Percentiles rank a stretch among this genome's conserved stretches.
Evolutionary conservation across 2,888 invertebrate species (phyloP).

Genomic region (Leptopilina myrica): DNA sequence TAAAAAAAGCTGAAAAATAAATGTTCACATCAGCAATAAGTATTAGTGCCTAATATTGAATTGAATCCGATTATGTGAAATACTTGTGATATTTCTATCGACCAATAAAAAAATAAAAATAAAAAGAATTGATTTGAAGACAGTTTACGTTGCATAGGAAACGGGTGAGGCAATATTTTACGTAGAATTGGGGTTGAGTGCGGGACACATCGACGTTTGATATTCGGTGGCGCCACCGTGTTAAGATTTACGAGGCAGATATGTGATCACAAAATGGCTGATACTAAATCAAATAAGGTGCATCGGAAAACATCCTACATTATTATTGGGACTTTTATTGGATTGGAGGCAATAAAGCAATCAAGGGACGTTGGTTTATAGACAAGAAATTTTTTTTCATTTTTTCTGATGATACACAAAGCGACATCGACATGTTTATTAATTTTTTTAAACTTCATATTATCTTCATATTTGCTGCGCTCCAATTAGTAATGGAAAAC

Average conservation of each 20-base stretch:
- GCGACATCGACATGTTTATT: no score
- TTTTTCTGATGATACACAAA: no score
- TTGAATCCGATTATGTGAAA: background rate
- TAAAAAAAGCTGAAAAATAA: no score
- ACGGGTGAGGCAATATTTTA: constrained; percentile 73
- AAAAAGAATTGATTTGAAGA: constrained; percentile 63
- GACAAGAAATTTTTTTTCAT: constrained; percentile 54
- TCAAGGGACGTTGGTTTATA: constrained; percentile 69
- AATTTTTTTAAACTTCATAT: no score
- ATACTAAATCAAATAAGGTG: constrained; percentile 76
- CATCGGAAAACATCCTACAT: constrained; percentile 77
- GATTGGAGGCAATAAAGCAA: constrained; percentile 69
- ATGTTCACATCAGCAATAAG: background rate
- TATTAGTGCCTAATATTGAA: background rate
- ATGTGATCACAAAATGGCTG: constrained; percentile 77
- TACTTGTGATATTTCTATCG: background rate
- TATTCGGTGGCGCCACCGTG: constrained; percentile 72
- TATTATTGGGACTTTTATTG: constrained; percentile 77
- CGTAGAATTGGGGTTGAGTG: constrained; percentile 65
- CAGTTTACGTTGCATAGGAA: constrained; percentile 68
- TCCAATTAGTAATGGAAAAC: no score
- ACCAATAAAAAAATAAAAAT: background rate
- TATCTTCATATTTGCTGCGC: no score
- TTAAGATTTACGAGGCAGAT: constrained; percentile 77
- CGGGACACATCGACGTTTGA: constrained; percentile 76